Conservation (phyloP, 2,888 invertebrate species). For the Polyploca ridens region DNA sequence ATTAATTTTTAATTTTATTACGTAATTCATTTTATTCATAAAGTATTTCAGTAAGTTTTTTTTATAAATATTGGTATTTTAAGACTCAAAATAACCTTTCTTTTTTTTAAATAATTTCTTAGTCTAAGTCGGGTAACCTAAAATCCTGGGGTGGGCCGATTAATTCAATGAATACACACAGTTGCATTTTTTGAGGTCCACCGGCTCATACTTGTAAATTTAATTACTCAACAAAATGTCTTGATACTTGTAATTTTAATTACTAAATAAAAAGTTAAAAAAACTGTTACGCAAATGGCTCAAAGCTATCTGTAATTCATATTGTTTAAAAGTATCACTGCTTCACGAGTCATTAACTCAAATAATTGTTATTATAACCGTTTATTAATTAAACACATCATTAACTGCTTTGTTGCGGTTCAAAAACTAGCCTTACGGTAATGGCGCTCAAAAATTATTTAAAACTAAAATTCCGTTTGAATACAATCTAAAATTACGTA, state of each 20-base stretch:
- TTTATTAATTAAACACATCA: constrained; percentile 54
- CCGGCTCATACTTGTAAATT: neutral
- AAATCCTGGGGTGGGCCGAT: no score
- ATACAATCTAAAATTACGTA: neutral
- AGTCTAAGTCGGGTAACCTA: no score
- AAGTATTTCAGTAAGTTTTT: no score
- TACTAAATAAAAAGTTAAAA: neutral
- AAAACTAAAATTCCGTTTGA: neutral
- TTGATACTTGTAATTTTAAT: no score
- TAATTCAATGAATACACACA: no score
- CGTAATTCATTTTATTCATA: no score
- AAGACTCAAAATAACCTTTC: no score
- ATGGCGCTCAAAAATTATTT: constrained; percentile 11
- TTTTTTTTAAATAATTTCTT: no score
- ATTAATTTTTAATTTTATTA: neutral
- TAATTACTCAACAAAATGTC: neutral
- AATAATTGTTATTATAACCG: constrained; percentile 49
- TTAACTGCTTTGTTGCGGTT: constrained; percentile 50
- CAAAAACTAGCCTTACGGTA: constrained; percentile 20
- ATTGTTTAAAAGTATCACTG: constrained; percentile 27
- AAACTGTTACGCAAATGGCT: no score
- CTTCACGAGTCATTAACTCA: constrained; percentile 55
- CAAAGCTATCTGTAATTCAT: neutral
- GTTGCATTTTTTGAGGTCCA: no score
- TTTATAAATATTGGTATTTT: no score